These are phyloP conservation scores for Podocnemis expansa DNA, from an alignment of 2,113 vertebrate species.

Conservation along the genomic window DNA sequence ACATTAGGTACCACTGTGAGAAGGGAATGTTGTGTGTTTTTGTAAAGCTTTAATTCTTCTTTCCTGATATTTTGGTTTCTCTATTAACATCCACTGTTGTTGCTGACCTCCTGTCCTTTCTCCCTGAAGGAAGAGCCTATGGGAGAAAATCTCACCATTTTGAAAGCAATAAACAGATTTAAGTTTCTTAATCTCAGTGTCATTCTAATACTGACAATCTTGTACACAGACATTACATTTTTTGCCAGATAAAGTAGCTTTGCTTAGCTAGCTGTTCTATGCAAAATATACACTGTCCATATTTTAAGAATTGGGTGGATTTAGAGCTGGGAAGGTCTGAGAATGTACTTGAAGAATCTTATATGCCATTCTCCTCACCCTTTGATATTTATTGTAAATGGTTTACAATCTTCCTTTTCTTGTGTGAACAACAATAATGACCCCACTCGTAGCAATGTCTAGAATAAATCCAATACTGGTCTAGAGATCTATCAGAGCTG, in stretches of 20 bases:
- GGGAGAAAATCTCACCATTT: background rate
- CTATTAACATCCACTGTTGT: background rate
- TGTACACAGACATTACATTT: background rate
- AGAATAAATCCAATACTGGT: slow-evolving; percentile 12
- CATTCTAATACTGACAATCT: background rate
- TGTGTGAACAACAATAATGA: background rate
- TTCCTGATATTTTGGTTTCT: background rate
- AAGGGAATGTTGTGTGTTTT: background rate
- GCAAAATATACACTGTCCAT: no score
- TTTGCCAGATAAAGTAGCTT: background rate
- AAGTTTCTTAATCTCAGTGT: slow-evolving; percentile 29
- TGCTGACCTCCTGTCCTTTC: background rate
- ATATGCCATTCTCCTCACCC: no score
- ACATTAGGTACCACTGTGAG: slow-evolving; percentile 22
- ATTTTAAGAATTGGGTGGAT: no score
- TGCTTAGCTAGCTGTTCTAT: background rate
- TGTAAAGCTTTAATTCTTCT: background rate
- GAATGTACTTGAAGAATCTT: no score
- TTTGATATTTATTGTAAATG: no score
- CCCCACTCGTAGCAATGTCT: slow-evolving; percentile 1
- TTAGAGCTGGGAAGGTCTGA: no score
- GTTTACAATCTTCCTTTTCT: no score
- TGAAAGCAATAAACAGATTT: slow-evolving; percentile 34
- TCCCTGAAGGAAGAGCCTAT: background rate
- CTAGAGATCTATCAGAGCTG: background rate